Conservation (phyloP, 2,113 vertebrate species). For the Speoplatyrhinus poulsoni region DNA sequence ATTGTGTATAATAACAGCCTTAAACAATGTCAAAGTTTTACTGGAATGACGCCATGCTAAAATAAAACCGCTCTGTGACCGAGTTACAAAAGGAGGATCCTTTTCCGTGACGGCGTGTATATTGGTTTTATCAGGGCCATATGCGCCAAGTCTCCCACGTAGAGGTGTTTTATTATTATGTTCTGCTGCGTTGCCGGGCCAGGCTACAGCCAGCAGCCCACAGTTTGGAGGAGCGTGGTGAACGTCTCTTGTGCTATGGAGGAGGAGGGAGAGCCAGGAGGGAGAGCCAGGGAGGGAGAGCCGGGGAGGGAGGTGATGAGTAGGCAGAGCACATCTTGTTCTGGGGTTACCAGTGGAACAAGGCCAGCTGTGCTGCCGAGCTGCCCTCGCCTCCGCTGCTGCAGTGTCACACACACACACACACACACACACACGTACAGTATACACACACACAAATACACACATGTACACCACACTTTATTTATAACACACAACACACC, state of each 20-base stretch:
- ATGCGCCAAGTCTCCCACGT: slow-evolving; percentile 28
- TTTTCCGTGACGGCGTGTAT: neutral
- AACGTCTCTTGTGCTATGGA: slow-evolving; percentile 61
- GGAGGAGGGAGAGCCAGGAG: slow-evolving; percentile 44
- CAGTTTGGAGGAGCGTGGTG: slow-evolving; percentile 25
- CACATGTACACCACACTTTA: neutral
- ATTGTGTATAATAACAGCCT: too few relatives aligned
- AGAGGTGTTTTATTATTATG: slow-evolving; percentile 37
- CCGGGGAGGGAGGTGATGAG: slow-evolving; percentile 53
- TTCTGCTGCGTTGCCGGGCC: slow-evolving; percentile 53
- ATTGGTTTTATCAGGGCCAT: slow-evolving; percentile 18
- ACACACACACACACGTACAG: slow-evolving; percentile 13
- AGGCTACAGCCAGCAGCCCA: slow-evolving; percentile 41
- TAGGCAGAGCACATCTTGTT: slow-evolving; percentile 11
- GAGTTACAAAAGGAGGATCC: neutral
- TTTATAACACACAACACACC: too few relatives aligned
- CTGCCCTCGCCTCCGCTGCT: slow-evolving; percentile 44
- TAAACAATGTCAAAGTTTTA: too few relatives aligned
- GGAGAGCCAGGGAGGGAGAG: slow-evolving; percentile 30
- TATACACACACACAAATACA: neutral
- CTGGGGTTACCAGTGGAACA: slow-evolving; percentile 57
- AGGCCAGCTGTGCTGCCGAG: slow-evolving; percentile 49
- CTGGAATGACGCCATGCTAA: too few relatives aligned
- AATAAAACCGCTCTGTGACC: too few relatives aligned
- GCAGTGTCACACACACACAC: slow-evolving; percentile 31